A percentile compares a stretch with the other conserved stretches of the same genome.
These are phyloP conservation scores for Meghimatium bilineatum DNA, from an alignment of 2,888 invertebrate species.

Conservation along the genomic window DNA sequence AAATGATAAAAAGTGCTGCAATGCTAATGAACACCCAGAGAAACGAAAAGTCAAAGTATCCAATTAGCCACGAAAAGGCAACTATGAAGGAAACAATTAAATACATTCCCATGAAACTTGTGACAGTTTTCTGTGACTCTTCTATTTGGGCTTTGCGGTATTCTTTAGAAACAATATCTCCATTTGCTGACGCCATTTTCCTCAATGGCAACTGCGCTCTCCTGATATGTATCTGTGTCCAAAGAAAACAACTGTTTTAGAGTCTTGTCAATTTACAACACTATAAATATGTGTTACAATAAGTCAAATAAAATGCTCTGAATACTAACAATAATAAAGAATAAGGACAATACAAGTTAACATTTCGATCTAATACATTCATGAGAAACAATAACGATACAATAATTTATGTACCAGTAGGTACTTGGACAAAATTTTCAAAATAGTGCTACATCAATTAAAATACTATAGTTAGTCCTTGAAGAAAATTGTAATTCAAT, in stretches of 20 bases:
- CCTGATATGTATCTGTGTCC: neutral
- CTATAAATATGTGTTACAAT: too few relatives aligned
- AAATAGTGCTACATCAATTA: too few relatives aligned
- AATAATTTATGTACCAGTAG: too few relatives aligned
- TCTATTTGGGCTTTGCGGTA: conserved; percentile 9
- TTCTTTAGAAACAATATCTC: conserved; percentile 5
- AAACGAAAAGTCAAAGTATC: conserved; percentile 69
- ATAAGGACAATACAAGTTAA: too few relatives aligned
- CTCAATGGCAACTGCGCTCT: neutral
- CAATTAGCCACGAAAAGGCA: conserved; percentile 69
- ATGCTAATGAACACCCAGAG: conserved; percentile 73
- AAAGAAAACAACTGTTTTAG: neutral
- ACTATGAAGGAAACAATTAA: conserved; percentile 69
- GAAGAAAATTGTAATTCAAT: too few relatives aligned
- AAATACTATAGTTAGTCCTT: too few relatives aligned
- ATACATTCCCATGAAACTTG: conserved; percentile 70
- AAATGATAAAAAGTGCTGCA: conserved; percentile 70
- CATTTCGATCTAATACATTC: too few relatives aligned
- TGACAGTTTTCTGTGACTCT: conserved; percentile 49
- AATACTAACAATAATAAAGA: too few relatives aligned
- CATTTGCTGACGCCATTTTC: conserved; percentile 31
- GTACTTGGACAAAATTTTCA: too few relatives aligned
- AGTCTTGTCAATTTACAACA: too few relatives aligned
- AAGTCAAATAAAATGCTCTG: too few relatives aligned
- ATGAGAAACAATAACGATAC: too few relatives aligned